Base-by-base conservation (phyloP, 2,797 vertebrate genomes). In the Clarias platycephalus region DNA sequence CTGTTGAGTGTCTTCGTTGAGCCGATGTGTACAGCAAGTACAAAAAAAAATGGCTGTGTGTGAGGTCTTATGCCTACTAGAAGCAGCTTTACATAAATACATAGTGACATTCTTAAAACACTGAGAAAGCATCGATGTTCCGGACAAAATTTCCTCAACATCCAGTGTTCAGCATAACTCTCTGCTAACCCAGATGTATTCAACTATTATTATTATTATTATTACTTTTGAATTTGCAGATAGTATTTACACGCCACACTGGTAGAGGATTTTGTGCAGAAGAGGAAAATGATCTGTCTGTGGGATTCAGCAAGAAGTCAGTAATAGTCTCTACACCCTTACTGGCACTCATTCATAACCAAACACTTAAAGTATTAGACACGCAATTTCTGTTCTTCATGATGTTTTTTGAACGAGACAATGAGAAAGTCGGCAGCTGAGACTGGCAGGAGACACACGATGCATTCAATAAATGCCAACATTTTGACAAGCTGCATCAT, bases 401-500 rank as follows among this genome's bases (percentile, higher is more conserved):
- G 40, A 49, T 53, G n/a, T 84, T 76, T 84, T 80, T 55, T 28
- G 26, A 40, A 71, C 26, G n/a, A 28, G n/a, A 72, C 83, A 76
- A 64, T 20, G 78, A 40, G 9, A 34, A 83, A 64, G 77, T 67
- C 64, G 24, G 67, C 57, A 81, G 28, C 26, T 26, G 79, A 83
- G 64, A 84, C 74, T 79, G 82, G 68, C 76, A 40, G 63, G 62
- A 85, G 87, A 82, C 86, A 81, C 68, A 67, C 18, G 62, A 67
- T 40, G 72, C 49, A 67, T 53, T 76, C 28, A 67, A 40, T 83
- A 49, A 62, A 81, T 34, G 55, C 20, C 74, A 82, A 70, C 71
- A 80, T 85, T 81, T 40, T 81, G 84, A 82, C 84, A 85, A 82
- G 57, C 80, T 82, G 84, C 28, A 63, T 66, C 70, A 80, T 28